phyloP scores from a whole-genome alignment of 2,888 invertebrate genomes.

The Amaurobius ferox region DNA sequence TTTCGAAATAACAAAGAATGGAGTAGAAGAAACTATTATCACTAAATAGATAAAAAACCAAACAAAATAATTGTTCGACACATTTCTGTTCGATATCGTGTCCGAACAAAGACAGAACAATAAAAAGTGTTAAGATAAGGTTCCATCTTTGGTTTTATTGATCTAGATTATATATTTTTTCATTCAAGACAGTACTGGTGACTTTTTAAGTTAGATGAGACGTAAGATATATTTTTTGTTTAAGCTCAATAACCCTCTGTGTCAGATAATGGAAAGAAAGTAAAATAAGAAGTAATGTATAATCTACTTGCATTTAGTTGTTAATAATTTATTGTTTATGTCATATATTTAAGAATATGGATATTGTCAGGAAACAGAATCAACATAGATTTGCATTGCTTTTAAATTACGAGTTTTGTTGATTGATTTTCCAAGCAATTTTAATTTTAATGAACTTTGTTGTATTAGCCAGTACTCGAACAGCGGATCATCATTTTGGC shows the following conservation, averaged over 20 bases:
- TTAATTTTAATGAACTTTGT: too few relatives aligned
- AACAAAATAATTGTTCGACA: conserved; percentile 64
- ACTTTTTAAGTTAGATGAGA: conserved; percentile 36
- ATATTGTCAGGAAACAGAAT: too few relatives aligned
- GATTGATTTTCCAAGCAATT: too few relatives aligned
- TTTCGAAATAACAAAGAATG: conserved; percentile 17
- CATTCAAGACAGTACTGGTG: conserved; percentile 30
- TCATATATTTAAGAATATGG: too few relatives aligned
- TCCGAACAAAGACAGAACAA: conserved; percentile 68
- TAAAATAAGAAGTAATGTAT: conserved; percentile 20
- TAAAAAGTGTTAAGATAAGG: conserved; percentile 28
- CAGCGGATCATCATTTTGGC: too few relatives aligned
- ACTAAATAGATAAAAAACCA: conserved; percentile 61
- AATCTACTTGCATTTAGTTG: conserved; percentile 30
- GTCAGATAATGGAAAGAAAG: conserved; percentile 19
- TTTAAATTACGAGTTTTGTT: too few relatives aligned
- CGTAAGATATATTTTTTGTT: conserved; percentile 34
- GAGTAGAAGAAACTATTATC: conserved; percentile 52
- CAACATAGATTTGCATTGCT: too few relatives aligned
- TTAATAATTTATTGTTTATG: too few relatives aligned
- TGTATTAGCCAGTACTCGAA: too few relatives aligned
- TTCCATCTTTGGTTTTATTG: conserved; percentile 5
- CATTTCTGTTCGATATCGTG: conserved; percentile 64
- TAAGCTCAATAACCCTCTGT: conserved; percentile 51
- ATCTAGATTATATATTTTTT: conserved; percentile 22